Evolutionary conservation across 2,888 invertebrate genomes (phyloP).

Genomic region (Lasioglossum morio): DNA sequence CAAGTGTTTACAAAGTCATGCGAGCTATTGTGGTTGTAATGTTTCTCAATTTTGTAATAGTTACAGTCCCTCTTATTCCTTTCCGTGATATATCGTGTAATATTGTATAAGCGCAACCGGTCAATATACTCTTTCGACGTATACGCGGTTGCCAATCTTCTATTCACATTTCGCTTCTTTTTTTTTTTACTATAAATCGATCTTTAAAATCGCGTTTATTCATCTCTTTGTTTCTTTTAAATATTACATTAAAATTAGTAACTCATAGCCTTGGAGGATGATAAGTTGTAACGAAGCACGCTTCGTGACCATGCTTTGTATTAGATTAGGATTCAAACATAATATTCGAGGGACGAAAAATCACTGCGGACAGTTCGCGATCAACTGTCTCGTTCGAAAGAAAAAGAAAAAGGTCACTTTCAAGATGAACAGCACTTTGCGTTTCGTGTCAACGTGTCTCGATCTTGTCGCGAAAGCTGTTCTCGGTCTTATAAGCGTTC

Average conservation of each 20-base stretch:
- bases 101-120: conserved; percentile 40
- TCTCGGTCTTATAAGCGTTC: not conserved
- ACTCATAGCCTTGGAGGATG: conserved; percentile 33
- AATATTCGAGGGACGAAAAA: conserved; percentile 56
- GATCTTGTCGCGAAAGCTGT: conserved; percentile 8
- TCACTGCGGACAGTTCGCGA: conserved; percentile 35
- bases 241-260: conserved; percentile 36
- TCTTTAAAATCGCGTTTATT: conserved; percentile 23
- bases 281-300: conserved; percentile 21
- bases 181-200: conserved; percentile 26
- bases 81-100: conserved; percentile 3
- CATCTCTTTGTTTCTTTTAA: not conserved
- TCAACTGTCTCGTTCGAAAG: conserved; percentile 40
- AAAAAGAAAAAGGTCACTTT: conserved; percentile 66
- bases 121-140: conserved; percentile 39
- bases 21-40: conserved; percentile 45
- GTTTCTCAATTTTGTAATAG: conserved; percentile 50
- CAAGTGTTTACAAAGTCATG: conserved; percentile 56
- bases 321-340: conserved; percentile 39
- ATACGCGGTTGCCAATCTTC: conserved; percentile 32
- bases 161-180: conserved; percentile 1
- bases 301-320: conserved; percentile 29
- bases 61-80: conserved; percentile 50
- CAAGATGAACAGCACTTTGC: conserved; percentile 63
- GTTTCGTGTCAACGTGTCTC: conserved; percentile 29